phyloP scores from a whole-genome alignment of 1,140 invertebrate genomes.

The Bathynomus jamesi region DNA sequence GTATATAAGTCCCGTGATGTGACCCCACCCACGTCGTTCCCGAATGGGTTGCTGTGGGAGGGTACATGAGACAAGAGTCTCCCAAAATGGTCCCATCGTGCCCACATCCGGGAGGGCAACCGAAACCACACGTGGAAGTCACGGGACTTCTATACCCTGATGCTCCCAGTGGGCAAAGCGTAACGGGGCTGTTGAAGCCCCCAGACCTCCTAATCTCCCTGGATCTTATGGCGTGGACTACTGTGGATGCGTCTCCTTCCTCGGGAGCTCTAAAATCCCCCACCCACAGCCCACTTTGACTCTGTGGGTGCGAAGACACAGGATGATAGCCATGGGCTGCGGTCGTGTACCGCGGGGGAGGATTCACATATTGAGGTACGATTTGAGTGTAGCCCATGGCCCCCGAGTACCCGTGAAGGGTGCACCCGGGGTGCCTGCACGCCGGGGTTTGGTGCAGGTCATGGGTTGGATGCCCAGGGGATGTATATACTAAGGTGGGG shows the following conservation, averaged over 20 bases:
- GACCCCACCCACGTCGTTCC: not conserved
- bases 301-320: not conserved
- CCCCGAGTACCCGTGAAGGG: slow-evolving; percentile 5
- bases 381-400: slow-evolving; percentile 10
- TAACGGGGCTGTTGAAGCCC: slow-evolving; percentile 5
- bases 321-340: not conserved
- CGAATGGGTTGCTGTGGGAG: not conserved
- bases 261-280: not conserved
- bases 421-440: slow-evolving; percentile 12
- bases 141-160: not conserved
- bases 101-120: slow-evolving; percentile 7
- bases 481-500: not conserved
- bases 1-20: slow-evolving; percentile 1
- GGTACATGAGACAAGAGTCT: slow-evolving; percentile 17
- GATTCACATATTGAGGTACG: slow-evolving; percentile 6
- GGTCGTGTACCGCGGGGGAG: slow-evolving; percentile 8
- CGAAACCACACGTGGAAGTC: not conserved
- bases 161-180: not conserved
- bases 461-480: slow-evolving; percentile 3
- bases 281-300: slow-evolving; percentile 2
- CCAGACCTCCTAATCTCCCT: not conserved
- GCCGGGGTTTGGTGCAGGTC: not conserved
- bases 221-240: too few species aligned
- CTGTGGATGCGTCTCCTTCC: too few species aligned
- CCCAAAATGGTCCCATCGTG: not conserved